Evolutionary conservation across 2,888 invertebrate species (phyloP).

Genomic region (Oscheius sp.): DNA sequence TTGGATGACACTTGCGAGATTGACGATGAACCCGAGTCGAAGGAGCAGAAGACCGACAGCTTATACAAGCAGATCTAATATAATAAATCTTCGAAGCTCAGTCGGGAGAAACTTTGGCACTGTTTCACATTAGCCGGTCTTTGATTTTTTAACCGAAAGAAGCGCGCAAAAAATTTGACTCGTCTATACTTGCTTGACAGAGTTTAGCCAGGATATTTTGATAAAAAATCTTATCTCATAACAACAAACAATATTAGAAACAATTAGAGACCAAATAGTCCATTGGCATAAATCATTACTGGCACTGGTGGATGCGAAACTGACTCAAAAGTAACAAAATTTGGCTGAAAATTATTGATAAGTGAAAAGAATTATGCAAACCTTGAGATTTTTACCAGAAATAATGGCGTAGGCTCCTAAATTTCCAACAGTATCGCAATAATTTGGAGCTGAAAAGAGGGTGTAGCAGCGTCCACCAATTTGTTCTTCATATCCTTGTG

Average conservation of each 20-base stretch:
- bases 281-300: conserved; percentile 64
- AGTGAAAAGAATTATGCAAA: conserved; percentile 11
- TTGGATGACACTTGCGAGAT: not conserved
- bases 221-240: not conserved
- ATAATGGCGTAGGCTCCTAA: conserved; percentile 96
- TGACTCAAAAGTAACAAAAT: conserved; percentile 89
- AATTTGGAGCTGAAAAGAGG: conserved; percentile 98
- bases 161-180: not conserved
- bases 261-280: conserved; percentile 19
- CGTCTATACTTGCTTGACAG: no score
- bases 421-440: conserved; percentile 93
- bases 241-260: no score
- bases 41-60: no score
- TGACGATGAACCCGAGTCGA: no score
- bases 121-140: no score
- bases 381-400: conserved; percentile 76
- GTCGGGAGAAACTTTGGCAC: no score
- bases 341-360: conserved; percentile 79
- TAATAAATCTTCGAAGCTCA: no score
- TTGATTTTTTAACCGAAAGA: not conserved
- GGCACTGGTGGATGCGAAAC: conserved; percentile 76
- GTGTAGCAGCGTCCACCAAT: conserved; percentile 96
- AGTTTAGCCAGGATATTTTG: no score
- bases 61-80: no score
- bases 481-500: conserved; percentile 91